phyloP scores from a whole-genome alignment of 2,888 invertebrate genomes.

The Phaedon cochleariae region DNA sequence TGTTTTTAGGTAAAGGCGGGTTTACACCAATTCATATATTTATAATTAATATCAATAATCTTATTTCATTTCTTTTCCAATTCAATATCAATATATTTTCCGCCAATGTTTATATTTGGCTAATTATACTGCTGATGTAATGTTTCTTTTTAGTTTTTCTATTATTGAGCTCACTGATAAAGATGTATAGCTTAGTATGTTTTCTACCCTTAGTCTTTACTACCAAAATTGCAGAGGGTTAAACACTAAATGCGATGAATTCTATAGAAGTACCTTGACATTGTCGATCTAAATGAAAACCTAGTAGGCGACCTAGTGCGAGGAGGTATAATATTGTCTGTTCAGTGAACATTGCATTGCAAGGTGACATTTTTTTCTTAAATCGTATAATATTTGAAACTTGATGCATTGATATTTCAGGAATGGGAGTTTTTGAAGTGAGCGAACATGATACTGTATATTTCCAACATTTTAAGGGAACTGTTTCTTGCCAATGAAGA shows the following conservation, averaged over 20 bases:
- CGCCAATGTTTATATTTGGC: neutral
- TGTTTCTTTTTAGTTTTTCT: neutral
- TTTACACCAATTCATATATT: neutral
- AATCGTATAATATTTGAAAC: no score
- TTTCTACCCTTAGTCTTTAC: neutral
- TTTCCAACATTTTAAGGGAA: no score
- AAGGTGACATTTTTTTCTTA: no score
- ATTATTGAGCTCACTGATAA: no score
- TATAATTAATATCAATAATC: neutral
- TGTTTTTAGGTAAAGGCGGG: neutral
- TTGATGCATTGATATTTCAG: no score
- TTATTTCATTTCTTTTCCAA: neutral
- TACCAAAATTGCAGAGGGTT: conserved; percentile 6
- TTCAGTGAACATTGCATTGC: no score
- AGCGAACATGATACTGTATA: no score
- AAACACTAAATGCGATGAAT: conserved; percentile 5
- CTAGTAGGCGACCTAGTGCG: no score
- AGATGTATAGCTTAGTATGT: neutral
- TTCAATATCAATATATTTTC: neutral
- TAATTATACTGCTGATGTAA: neutral
- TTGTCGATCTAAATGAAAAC: no score
- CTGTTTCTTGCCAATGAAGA: no score
- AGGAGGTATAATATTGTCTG: no score
- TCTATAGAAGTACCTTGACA: conserved; percentile 3
- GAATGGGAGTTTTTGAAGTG: no score